phyloP scores from a whole-genome alignment of 2,113 vertebrate species.

The Albula goreensis region DNA sequence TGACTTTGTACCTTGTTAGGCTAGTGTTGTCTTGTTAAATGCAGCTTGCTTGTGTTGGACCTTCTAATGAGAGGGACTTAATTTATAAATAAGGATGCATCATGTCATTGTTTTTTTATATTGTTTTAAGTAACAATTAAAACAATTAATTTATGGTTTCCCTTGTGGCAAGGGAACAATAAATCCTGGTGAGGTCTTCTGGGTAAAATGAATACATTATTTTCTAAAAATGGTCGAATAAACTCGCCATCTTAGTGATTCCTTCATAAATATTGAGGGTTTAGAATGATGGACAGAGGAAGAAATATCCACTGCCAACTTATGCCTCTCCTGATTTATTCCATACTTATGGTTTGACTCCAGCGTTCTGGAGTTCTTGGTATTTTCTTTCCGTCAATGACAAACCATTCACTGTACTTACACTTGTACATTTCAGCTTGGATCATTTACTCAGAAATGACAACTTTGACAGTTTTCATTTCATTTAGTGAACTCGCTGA shows the following conservation, averaged over 20 bases:
- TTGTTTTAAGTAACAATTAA: conserved; percentile 44
- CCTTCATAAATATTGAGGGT: conserved; percentile 63
- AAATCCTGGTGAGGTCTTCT: background rate
- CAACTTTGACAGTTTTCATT: background rate
- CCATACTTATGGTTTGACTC: conserved; percentile 30
- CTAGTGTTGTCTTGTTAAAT: no score
- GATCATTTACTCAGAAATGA: background rate
- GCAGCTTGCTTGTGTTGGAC: background rate
- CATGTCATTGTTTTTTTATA: background rate
- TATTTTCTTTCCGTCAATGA: background rate
- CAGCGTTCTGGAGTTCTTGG: background rate
- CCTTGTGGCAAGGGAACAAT: background rate
- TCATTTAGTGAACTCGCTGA: background rate
- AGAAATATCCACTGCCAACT: conserved; percentile 48
- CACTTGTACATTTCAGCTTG: background rate
- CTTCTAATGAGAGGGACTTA: background rate
- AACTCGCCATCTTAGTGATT: conserved; percentile 53
- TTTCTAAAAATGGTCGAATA: conserved; percentile 63
- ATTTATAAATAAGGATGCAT: background rate
- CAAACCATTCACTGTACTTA: background rate
- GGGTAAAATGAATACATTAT: no score
- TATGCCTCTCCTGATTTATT: conserved; percentile 46
- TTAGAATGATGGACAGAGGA: conserved; percentile 51
- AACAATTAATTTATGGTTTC: background rate
- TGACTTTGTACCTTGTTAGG: no score